A percentile compares a stretch with the other conserved stretches of the same genome.
phyloP scores from a whole-genome alignment of 2,797 vertebrate species.

The Myotis planiceps region DNA sequence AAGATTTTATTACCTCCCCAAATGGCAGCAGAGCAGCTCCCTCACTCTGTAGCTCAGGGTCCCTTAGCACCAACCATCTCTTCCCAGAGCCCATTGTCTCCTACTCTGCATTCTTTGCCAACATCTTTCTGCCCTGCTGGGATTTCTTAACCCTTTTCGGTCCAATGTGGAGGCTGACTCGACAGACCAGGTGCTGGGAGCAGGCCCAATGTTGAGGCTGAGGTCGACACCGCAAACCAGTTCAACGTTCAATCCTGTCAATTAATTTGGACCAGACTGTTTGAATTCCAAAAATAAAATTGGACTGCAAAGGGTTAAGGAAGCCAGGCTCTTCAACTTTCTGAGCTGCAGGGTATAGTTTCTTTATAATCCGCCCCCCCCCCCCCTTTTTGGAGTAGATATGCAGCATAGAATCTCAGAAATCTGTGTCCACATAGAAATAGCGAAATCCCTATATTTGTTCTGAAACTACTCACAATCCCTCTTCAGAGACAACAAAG shows the following conservation, averaged over 20 bases:
- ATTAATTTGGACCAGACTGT: too few species aligned
- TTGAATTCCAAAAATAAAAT: too few species aligned
- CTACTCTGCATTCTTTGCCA: background rate
- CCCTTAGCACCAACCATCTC: background rate
- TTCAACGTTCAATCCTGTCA: too few species aligned
- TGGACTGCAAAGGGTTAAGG: background rate
- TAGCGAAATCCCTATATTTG: background rate
- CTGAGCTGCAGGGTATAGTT: background rate
- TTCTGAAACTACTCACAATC: background rate
- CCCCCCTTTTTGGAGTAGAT: background rate
- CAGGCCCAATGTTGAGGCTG: too few species aligned
- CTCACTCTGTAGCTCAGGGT: background rate
- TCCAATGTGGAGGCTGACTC: too few species aligned
- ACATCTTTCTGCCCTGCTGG: background rate
- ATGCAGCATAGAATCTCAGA: background rate
- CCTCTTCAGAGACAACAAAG: background rate
- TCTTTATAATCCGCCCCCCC: background rate
- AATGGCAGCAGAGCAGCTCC: background rate
- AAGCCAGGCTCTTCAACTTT: background rate
- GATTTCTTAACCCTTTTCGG: background rate
- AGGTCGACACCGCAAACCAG: too few species aligned
- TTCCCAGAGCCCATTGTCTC: background rate
- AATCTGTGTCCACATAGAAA: background rate
- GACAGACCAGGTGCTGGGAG: too few species aligned
- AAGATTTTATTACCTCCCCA: background rate